These are phyloP conservation scores for Himantopus leucocephalus DNA, from an alignment of 2,113 vertebrate genomes.

Conservation along the genomic window DNA sequence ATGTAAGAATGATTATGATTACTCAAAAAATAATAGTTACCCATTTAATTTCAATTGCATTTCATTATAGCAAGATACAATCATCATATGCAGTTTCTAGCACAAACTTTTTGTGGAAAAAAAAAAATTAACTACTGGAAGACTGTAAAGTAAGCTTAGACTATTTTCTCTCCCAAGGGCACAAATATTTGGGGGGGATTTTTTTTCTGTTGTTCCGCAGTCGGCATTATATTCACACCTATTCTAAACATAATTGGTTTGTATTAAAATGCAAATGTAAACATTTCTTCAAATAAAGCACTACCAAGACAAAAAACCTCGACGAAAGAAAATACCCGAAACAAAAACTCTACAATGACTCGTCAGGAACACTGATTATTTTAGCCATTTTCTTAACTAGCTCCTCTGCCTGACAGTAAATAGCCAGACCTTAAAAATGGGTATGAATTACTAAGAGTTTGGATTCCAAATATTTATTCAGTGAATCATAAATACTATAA, in stretches of 20 bases:
- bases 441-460: conserved; percentile 66
- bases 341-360: conserved; percentile 24
- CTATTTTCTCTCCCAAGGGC: neutral
- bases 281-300: neutral
- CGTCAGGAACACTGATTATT: neutral
- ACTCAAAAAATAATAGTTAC: neutral
- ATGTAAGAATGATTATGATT: neutral
- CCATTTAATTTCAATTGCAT: neutral
- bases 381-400: conserved; percentile 25
- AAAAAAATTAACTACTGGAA: neutral
- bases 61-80: conserved; percentile 7
- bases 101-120: neutral
- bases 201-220: conserved; percentile 29
- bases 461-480: conserved; percentile 70
- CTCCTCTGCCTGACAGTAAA: conserved; percentile 61
- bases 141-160: neutral
- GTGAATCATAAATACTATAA: conserved; percentile 74
- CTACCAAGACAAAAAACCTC: neutral
- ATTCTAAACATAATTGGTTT: conserved; percentile 36
- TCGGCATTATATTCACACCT: neutral
- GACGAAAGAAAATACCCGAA: neutral
- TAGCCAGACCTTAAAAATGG: conserved; percentile 60
- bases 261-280: conserved; percentile 31
- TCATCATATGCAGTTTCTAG: neutral
- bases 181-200: neutral